Evolutionary conservation across 2,797 vertebrate species (phyloP).

Genomic region (Characodon lateralis): DNA sequence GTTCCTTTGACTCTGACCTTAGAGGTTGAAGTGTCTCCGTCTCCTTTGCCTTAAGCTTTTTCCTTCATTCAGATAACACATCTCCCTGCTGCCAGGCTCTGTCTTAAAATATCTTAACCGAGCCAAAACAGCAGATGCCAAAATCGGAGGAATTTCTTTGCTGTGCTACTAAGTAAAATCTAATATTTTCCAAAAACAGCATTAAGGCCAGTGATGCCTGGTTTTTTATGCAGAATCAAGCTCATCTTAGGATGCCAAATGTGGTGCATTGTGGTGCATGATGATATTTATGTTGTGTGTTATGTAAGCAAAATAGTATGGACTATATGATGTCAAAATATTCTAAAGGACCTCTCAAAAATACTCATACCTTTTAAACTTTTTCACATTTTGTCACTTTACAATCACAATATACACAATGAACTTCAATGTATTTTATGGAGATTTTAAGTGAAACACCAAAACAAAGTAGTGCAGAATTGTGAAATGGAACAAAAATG

Average conservation of each 20-base stretch:
- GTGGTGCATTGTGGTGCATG: background rate
- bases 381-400: background rate
- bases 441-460: too few species aligned
- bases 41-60: constrained; percentile 48
- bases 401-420: too few species aligned
- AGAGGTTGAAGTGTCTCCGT: constrained; percentile 21
- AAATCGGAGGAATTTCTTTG: constrained; percentile 47
- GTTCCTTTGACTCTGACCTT: constrained; percentile 52
- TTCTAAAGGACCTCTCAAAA: background rate
- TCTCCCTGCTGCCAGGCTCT: constrained; percentile 57
- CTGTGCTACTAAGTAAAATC: constrained; percentile 23
- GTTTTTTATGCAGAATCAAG: background rate
- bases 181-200: constrained; percentile 6
- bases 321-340: background rate
- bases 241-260: background rate
- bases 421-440: too few species aligned
- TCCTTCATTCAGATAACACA: constrained; percentile 49
- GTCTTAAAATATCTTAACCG: constrained; percentile 49
- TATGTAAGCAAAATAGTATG: background rate
- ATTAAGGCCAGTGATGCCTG: background rate
- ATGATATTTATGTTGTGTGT: background rate
- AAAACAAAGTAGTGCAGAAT: too few species aligned
- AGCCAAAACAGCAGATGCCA: constrained; percentile 68
- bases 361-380: background rate
- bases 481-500: too few species aligned